phyloP scores from a whole-genome alignment of 2,888 invertebrate species.

The Leucophenga maculata region DNA sequence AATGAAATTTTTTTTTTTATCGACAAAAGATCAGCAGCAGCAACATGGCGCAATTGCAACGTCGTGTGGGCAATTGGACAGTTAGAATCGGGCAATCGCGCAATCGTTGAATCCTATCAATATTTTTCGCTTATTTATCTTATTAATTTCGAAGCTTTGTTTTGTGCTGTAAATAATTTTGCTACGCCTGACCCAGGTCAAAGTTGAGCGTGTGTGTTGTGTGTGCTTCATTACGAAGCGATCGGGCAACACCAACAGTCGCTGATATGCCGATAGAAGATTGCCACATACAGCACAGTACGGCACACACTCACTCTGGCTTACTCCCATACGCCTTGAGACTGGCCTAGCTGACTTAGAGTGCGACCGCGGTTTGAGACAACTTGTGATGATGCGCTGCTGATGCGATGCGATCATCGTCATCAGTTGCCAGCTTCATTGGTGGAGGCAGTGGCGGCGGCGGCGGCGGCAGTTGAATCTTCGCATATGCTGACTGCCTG shows the following conservation, averaged over 20 bases:
- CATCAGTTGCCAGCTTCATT: constrained; percentile 27
- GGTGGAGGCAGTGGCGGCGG: neutral
- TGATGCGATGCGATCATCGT: constrained; percentile 53
- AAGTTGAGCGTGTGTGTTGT: constrained; percentile 55
- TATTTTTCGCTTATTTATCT: constrained; percentile 17
- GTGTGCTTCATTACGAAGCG: constrained; percentile 66
- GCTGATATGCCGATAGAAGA: constrained; percentile 30
- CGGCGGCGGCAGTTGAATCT: neutral
- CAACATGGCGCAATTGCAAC: no score
- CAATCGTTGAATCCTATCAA: constrained; percentile 8
- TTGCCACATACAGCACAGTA: constrained; percentile 1
- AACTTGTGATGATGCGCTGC: constrained; percentile 28
- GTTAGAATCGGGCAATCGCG: neutral
- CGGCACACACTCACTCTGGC: constrained; percentile 34
- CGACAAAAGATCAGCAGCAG: no score
- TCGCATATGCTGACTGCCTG: neutral
- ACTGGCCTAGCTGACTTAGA: constrained; percentile 36
- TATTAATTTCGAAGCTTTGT: constrained; percentile 13
- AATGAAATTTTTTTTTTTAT: no score
- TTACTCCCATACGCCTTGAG: constrained; percentile 42
- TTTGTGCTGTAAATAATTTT: constrained; percentile 48
- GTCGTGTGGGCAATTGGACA: neutral
- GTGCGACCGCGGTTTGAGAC: no score
- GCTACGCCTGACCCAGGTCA: constrained; percentile 61
- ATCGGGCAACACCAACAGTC: constrained; percentile 50